phyloP scores from a whole-genome alignment of 2,797 vertebrate genomes.

The Manis crassicaudata region DNA sequence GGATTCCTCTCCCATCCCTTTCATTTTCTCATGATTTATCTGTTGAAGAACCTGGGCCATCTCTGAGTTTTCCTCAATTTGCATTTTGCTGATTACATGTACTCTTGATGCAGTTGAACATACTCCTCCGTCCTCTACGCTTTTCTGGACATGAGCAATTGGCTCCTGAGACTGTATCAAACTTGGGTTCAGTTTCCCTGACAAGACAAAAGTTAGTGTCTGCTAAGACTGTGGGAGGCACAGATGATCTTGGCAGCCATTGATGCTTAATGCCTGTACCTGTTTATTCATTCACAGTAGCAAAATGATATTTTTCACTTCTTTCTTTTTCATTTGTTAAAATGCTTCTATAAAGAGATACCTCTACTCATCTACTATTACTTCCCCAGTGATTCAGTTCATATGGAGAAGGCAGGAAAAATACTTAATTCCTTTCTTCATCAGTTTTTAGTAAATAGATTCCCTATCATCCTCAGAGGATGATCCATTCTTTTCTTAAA shows the following conservation, averaged over 20 bases:
- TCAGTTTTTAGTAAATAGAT: background rate
- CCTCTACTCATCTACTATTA: background rate
- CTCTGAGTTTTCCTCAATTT: background rate
- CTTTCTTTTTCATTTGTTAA: background rate
- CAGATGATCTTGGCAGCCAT: background rate
- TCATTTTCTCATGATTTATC: background rate
- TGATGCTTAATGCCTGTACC: background rate
- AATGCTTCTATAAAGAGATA: background rate
- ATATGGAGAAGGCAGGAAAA: background rate
- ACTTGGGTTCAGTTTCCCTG: background rate
- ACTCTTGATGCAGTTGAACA: background rate
- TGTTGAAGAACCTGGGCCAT: background rate
- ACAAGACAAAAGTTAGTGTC: background rate
- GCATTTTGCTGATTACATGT: background rate
- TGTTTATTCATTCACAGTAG: background rate
- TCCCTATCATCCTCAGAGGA: background rate
- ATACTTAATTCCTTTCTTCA: background rate
- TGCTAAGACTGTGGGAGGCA: background rate
- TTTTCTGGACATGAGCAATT: background rate
- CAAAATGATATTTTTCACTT: background rate
- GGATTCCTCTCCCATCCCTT: background rate
- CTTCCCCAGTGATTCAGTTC: background rate
- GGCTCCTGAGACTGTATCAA: background rate
- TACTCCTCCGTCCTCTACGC: background rate
- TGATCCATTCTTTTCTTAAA: conserved; percentile 18